Base-by-base conservation (phyloP, 2,888 invertebrate genomes). In the Macrophya annulata region DNA sequence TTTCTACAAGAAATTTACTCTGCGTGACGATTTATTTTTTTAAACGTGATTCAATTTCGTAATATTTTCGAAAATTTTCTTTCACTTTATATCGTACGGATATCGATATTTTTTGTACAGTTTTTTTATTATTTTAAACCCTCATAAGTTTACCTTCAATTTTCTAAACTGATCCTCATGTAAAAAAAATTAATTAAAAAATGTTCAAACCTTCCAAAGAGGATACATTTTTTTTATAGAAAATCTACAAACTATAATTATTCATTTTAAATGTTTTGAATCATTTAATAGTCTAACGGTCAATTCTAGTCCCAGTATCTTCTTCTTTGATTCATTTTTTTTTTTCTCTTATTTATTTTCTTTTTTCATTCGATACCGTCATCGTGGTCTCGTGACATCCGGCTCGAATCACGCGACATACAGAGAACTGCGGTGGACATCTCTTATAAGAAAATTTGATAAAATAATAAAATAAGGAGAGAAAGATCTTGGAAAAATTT, bases 1-100 rank as follows among this genome's bases (percentile, higher is more conserved):
- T 91, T 95, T 94, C 96, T 96, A 91, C 87, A 84, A 65, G 9
- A n/a, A 40, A 1, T 17, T 40, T 9, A 40, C 9, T 40, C 31
- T 71, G 0, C 6, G 55, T 55, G 1, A 55, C 6, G n/a, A n/a
- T 6, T 55, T 1, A n/a, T n/a, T n/a, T 55, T n/a, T n/a, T 5
- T 0, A 55, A 55, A 55, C 1, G n/a, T n/a, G 3, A 15, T 15
- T 48, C 12, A 15, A 68, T 12, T 15, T 12, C 68, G 17, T 15
- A 71, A 71, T 71, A 17, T 62, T 15, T n/a, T 31, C 31, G 55
- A 55, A 6, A 8, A 55, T 1, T 55, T 55, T 31, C 31, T 2
- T 55, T 55, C 55, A 55, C 17, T 48, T 48, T 48, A 15, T 48
- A 48, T 48, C 15, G 9, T 25, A 12, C 21, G 62, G 17, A 17